These are phyloP conservation scores for Microvelia longipes DNA, from an alignment of 1,140 invertebrate genomes.

Conservation along the genomic window DNA sequence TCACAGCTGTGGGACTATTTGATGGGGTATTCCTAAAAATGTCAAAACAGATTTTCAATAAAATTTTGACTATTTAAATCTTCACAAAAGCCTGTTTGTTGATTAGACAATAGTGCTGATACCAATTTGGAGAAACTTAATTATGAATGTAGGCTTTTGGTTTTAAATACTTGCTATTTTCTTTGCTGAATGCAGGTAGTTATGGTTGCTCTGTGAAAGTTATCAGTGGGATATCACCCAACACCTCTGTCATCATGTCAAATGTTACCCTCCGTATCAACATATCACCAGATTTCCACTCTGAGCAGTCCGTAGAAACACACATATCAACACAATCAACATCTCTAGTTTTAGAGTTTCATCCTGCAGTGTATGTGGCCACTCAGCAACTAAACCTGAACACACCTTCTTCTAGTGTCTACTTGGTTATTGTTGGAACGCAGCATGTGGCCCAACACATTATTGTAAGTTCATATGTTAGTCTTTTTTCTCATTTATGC, in stretches of 20 bases:
- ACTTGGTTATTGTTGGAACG: not conserved
- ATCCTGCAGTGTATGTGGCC: not conserved
- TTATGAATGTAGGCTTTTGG: too few species aligned
- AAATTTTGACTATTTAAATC: too few species aligned
- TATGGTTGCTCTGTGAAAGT: not conserved
- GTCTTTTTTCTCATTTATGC: too few species aligned
- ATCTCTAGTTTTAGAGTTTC: not conserved
- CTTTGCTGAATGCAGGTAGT: not conserved
- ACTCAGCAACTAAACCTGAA: not conserved
- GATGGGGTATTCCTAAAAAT: too few species aligned
- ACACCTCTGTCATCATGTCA: not conserved
- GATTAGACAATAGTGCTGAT: too few species aligned
- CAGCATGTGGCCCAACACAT: not conserved
- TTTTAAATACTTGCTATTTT: too few species aligned
- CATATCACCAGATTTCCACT: not conserved
- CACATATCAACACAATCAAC: not conserved
- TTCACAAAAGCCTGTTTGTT: too few species aligned
- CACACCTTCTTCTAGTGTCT: not conserved
- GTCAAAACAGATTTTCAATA: too few species aligned
- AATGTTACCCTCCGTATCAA: not conserved
- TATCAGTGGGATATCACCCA: not conserved
- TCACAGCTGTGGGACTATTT: too few species aligned
- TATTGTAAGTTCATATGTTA: slow-evolving; percentile 3
- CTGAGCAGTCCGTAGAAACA: not conserved
- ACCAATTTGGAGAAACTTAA: too few species aligned